phyloP scores from a whole-genome alignment of 2,113 vertebrate species.

The Rhinoderma darwinii region DNA sequence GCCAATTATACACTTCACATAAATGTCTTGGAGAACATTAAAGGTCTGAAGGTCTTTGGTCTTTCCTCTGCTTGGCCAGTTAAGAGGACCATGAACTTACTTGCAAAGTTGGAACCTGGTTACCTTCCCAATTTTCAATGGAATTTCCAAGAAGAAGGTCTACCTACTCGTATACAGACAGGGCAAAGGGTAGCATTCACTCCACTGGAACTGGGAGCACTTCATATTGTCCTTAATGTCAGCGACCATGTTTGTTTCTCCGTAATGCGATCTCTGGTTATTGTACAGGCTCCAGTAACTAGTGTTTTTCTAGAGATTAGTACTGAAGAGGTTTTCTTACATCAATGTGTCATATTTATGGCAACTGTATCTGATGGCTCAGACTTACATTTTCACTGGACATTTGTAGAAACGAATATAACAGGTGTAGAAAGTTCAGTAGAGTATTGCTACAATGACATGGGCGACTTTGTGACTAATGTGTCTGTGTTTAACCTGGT shows the following conservation, averaged over 20 bases:
- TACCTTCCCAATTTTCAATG: conserved; percentile 68
- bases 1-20: conserved; percentile 61
- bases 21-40: conserved; percentile 67
- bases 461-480: conserved; percentile 65
- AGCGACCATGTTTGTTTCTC: conserved; percentile 70
- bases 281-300: conserved; percentile 70
- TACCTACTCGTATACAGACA: conserved; percentile 35
- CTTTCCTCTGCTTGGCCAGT: conserved; percentile 66
- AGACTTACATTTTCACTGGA: conserved; percentile 71
- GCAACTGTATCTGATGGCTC: conserved; percentile 63
- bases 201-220: conserved; percentile 64
- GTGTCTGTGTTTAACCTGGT: conserved; percentile 72
- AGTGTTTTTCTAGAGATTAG: conserved; percentile 62
- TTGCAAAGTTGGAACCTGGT: conserved; percentile 63
- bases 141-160: conserved; percentile 68
- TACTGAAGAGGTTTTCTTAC: conserved; percentile 65
- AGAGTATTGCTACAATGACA: conserved; percentile 65
- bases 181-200: conserved; percentile 71
- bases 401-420: conserved; percentile 69
- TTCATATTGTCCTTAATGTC: conserved; percentile 69
- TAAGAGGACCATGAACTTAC: conserved; percentile 64
- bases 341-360: conserved; percentile 66
- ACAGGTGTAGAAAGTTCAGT: conserved; percentile 58
- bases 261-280: conserved; percentile 57
- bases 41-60: conserved; percentile 68